Percentiles rank a stretch among this genome's conserved stretches.
phyloP scores from a whole-genome alignment of 2,888 invertebrate species.

The Stenchaetothrips biformis region DNA sequence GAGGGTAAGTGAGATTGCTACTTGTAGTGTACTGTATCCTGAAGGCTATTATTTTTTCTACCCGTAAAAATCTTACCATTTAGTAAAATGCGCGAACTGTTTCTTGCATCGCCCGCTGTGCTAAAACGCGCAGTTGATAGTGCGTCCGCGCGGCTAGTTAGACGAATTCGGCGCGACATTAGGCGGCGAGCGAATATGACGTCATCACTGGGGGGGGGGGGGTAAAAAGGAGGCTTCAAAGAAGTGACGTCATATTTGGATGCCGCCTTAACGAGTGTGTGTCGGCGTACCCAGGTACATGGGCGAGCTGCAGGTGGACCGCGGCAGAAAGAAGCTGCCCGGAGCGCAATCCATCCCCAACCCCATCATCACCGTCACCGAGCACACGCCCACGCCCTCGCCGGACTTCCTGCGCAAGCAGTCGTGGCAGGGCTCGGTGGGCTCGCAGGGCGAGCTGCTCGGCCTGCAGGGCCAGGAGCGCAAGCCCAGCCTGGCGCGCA shows the following conservation, averaged over 20 bases:
- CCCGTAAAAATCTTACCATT: too few relatives aligned
- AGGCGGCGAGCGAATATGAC: too few relatives aligned
- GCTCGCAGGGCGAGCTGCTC: conserved; percentile 74
- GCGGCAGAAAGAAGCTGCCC: conserved; percentile 47
- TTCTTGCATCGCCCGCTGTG: too few relatives aligned
- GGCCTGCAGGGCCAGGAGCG: conserved; percentile 55
- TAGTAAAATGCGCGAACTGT: too few relatives aligned
- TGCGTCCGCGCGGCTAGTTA: too few relatives aligned
- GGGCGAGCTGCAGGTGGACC: conserved; percentile 64
- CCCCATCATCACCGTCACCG: conserved; percentile 95
- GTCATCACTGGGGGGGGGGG: not conserved
- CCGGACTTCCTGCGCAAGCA: conserved; percentile 77
- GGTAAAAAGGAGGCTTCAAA: not conserved
- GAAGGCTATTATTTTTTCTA: too few relatives aligned
- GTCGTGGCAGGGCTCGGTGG: conserved; percentile 66
- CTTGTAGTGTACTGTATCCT: not conserved
- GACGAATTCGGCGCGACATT: not conserved
- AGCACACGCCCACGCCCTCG: conserved; percentile 88
- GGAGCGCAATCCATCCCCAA: conserved; percentile 47
- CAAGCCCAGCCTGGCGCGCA: conserved; percentile 70
- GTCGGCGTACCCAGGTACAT: conserved; percentile 55
- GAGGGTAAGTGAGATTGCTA: conserved; percentile 62
- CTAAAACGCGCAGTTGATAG: conserved; percentile 21
- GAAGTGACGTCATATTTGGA: too few relatives aligned
- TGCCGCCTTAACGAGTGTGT: not conserved